Evolutionary conservation across 2,113 vertebrate species (phyloP).

Genomic region (Lipophrys pholis): DNA sequence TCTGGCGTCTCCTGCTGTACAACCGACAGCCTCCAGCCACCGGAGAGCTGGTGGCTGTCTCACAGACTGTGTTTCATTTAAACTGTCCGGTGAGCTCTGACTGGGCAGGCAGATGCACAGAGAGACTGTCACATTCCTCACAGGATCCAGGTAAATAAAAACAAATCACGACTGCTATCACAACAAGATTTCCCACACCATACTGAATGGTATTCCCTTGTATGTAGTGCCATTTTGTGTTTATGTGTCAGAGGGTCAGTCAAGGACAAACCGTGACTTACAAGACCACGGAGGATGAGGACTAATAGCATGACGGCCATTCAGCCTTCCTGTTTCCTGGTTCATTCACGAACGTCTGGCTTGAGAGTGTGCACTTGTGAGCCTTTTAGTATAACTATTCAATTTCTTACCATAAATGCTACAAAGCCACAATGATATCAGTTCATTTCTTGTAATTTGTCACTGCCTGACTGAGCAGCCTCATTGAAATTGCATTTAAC

Average conservation of each 20-base stretch:
- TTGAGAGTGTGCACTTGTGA: background rate
- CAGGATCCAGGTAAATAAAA: background rate
- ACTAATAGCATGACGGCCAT: constrained; percentile 16
- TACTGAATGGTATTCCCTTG: too few species aligned
- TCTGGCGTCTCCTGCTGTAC: constrained; percentile 52
- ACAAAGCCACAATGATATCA: too few species aligned
- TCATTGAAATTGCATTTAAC: too few species aligned
- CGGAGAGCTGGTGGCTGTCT: constrained; percentile 33
- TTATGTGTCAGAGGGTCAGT: constrained; percentile 12
- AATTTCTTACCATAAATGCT: too few species aligned
- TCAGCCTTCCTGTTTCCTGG: constrained; percentile 34
- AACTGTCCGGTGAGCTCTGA: constrained; percentile 49
- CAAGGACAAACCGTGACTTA: constrained; percentile 18
- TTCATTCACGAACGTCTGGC: constrained; percentile 19
- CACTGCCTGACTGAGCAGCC: too few species aligned
- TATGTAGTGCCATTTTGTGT: background rate
- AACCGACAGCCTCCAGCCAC: constrained; percentile 63
- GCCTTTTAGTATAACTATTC: background rate
- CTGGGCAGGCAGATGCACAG: constrained; percentile 43
- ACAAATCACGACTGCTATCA: constrained; percentile 20
- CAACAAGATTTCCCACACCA: background rate
- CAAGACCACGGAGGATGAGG: constrained; percentile 10
- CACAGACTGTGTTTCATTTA: constrained; percentile 39
- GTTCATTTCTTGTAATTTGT: too few species aligned
- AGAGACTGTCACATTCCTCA: constrained; percentile 15